Evolutionary conservation across 2,888 invertebrate genomes (phyloP).

Genomic region (Ichneumoninae sp.): DNA sequence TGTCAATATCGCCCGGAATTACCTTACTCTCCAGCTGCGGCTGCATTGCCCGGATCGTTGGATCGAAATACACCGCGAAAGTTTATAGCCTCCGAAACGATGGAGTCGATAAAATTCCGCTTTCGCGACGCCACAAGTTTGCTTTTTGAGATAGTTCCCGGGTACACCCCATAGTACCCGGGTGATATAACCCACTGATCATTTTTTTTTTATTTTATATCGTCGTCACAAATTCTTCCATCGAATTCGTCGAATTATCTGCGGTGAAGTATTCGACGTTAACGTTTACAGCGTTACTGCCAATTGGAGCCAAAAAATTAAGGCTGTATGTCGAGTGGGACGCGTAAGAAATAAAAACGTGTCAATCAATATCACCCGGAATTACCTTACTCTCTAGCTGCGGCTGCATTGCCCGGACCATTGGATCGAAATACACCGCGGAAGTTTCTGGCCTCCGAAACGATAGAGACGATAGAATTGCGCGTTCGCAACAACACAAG

Average conservation of each 20-base stretch:
- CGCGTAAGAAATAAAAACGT: too few species aligned
- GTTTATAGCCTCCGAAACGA: constrained; percentile 2
- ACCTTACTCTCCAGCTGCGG: neutral
- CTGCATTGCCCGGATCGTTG: neutral
- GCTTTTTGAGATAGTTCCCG: constrained; percentile 5
- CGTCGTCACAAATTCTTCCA: too few species aligned
- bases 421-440: neutral
- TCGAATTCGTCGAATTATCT: too few species aligned
- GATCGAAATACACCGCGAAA: neutral
- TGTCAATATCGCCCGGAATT: too few species aligned
- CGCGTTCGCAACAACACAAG: constrained; percentile 44
- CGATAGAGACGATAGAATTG: constrained; percentile 23
- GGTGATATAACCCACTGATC: too few species aligned
- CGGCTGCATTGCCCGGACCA: neutral
- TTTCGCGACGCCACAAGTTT: constrained; percentile 40
- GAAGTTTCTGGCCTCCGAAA: constrained; percentile 5
- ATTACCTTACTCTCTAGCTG: neutral
- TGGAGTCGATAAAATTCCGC: constrained; percentile 28
- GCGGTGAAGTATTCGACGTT: too few species aligned
- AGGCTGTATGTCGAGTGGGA: too few species aligned
- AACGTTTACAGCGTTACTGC: too few species aligned
- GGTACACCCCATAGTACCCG: too few species aligned
- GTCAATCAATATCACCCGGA: too few species aligned
- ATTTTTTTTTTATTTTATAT: too few species aligned
- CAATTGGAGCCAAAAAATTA: too few species aligned